Evolutionary conservation across 1,140 invertebrate species (phyloP), one percentile per base, ranked within the genome.

Genomic region (Oreohelix idahoensis): DNA sequence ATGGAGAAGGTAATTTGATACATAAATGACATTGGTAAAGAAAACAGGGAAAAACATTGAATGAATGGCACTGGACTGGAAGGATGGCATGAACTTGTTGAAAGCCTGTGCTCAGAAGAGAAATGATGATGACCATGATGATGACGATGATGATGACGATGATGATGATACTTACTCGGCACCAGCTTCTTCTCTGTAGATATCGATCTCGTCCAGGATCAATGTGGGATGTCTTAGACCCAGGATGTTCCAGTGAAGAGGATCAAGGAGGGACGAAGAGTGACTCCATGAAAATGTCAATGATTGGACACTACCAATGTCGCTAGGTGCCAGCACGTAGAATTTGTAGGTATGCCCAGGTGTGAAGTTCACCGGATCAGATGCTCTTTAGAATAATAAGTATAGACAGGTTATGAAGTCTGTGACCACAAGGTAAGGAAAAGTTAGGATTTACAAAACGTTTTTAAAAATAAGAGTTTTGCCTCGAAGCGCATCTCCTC

Each of bases 201-300:
- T 66, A 66, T 70, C 63, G 71, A 81, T 38, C 39, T 81, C 69
- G 8, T n/a, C 36, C 10, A 81, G 35, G 29, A 13, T 32, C 17
- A 81, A 23, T 29, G 15, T 79, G 1, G 77, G 77, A 29, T 66
- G 32, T 32, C 76, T 78, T 10, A 63, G 29, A 17, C 76, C 76
- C 76, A 78, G 76, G 10, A 58, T 53, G 51, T 78, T 35, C 76
- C 76, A 78, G 11, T 66, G 53, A 5, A 79, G 32, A 26, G 77
- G 77, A 39, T 79, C 45, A 5, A 29, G 5, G 4, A 79, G 5
- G 0, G 58, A 49, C 8, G 32, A 23, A 4, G 53, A 35, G 77
- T 79, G 77, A 17, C 17, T 38, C 51, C 51, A 79, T 1, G 58
- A 79, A 10, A 79, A 45, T 10, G 51, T 45, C 36, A 79, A 35